Evolutionary conservation across 2,113 vertebrate species (phyloP), one percentile per base, ranked within the genome.

Genomic region (Talpa occidentalis): DNA sequence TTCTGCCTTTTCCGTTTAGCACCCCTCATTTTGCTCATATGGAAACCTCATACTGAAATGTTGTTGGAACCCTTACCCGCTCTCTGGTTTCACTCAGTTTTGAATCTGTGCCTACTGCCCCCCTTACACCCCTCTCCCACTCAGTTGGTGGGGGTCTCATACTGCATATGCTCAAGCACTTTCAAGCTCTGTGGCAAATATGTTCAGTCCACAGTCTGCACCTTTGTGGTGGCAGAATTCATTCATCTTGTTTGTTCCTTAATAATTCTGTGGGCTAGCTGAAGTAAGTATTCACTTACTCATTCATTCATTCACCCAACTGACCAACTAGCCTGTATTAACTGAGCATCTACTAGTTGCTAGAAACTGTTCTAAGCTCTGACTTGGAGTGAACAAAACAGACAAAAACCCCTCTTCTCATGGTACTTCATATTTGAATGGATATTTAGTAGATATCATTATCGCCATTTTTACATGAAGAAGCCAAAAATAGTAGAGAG

Each of bases 111-210:
- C 8, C 49, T 77, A 26, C 32, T 19, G 52, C 42, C 19, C 15
- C 8, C 35, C 17, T 21, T 35, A 37, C 11, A 42, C 37, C 4
- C 0, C 17, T 5, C 0, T 42, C 10, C 24, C 32, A 4, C 5
- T 69, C 16, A 80, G 70, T 21, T 42, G 37, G 14, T 0, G 0
- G 4, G 17, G 19, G 17, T 37, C 32, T n/a, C 3, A 0, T 6
- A 11, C 67, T 37, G 21, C 30, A n/a, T 8, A 60, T 54, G 35
- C 40, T 90, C 19, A 47, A 54, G 6, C 26, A 59, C 10, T 52
- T 30, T 52, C 35, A 14, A 24, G 19, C 14, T 17, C 12, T 56
- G 3, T 16, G n/a, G 3, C 14, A 21, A 5, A 10, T 1, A 16
- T 16, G 35, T 28, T 94, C 30, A 44, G 11, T 79, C 26, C 10